Conservation (phyloP, 2,113 vertebrate species). For the Atrichornis clamosus region DNA sequence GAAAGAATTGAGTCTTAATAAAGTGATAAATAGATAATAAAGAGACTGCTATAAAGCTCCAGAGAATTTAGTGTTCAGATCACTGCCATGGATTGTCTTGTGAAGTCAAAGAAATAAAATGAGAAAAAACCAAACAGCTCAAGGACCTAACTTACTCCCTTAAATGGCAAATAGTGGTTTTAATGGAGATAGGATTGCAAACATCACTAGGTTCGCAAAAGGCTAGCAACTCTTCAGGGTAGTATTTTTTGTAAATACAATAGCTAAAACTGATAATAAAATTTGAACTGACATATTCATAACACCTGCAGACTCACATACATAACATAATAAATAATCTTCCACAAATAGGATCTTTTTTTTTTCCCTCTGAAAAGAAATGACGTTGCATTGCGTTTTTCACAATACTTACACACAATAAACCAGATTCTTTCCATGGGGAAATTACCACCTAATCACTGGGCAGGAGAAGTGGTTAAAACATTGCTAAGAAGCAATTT, state of each 20-base stretch:
- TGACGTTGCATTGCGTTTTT: neutral
- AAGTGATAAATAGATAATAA: neutral
- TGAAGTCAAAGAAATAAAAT: neutral
- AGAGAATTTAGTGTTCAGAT: neutral
- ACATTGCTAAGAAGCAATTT: neutral
- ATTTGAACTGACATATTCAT: neutral
- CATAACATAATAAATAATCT: neutral
- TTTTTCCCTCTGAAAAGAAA: neutral
- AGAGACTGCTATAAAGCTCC: neutral
- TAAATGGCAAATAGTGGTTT: neutral
- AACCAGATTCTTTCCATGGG: neutral
- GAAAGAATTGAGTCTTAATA: neutral
- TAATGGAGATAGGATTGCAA: neutral
- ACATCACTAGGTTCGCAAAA: neutral
- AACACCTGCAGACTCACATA: neutral
- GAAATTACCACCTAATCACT: neutral
- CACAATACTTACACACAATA: neutral
- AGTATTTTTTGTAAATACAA: neutral
- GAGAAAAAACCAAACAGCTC: neutral
- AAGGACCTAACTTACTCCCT: neutral
- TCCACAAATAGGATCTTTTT: neutral
- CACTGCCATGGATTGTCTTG: neutral
- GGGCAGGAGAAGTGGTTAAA: neutral
- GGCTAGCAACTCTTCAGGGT: neutral
- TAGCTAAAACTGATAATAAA: neutral